Percentiles rank a stretch among this genome's conserved stretches.
Conservation (phyloP, 2,888 invertebrate genomes). For the Epicampocera succincta region DNA sequence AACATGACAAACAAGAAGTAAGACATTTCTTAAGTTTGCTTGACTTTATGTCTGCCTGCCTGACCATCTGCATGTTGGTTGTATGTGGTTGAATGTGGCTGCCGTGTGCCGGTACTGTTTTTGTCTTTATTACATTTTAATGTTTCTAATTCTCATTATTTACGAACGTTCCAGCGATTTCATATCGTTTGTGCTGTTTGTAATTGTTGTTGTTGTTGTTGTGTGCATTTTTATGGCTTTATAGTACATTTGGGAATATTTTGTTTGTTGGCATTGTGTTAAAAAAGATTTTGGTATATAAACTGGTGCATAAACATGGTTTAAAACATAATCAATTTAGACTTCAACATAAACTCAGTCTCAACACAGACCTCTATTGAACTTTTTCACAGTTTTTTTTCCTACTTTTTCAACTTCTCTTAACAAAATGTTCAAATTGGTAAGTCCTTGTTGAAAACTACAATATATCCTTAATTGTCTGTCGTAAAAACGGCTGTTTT, state of each 20-base stretch:
- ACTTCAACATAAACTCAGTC: constrained; percentile 73
- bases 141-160: constrained; percentile 58
- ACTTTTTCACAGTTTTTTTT: constrained; percentile 52
- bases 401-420: neutral
- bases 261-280: constrained; percentile 50
- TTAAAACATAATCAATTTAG: constrained; percentile 68
- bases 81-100: neutral
- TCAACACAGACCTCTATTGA: constrained; percentile 76
- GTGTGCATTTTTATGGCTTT: constrained; percentile 65
- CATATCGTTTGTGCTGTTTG: constrained; percentile 2
- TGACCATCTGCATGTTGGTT: constrained; percentile 24
- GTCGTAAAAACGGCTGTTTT: neutral
- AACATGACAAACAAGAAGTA: too few species aligned
- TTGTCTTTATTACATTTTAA: constrained; percentile 49
- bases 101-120: constrained; percentile 21
- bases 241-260: constrained; percentile 66
- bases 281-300: constrained; percentile 64
- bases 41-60: constrained; percentile 13
- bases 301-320: constrained; percentile 59
- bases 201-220: constrained; percentile 22
- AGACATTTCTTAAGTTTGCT: constrained; percentile 1
- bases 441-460: constrained; percentile 71
- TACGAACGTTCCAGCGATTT: constrained; percentile 46
- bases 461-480: neutral
- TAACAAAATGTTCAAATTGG: constrained; percentile 80